Evolutionary conservation across 2,113 vertebrate genomes (phyloP).

Genomic region (Eidolon helvum): DNA sequence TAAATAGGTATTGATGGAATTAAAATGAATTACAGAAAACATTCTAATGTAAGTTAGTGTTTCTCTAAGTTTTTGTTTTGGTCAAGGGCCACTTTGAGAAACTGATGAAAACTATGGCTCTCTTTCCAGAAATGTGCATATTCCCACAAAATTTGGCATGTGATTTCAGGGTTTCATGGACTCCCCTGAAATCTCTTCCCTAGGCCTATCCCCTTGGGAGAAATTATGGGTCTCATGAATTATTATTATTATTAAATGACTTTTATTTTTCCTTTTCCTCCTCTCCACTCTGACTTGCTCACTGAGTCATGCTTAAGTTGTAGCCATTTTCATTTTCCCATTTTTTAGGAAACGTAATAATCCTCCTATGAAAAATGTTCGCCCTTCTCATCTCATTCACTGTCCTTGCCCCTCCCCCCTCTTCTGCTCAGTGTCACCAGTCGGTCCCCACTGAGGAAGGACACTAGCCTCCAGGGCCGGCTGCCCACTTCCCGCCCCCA

Average conservation of each 20-base stretch:
- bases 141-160: background rate
- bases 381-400: too few species aligned
- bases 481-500: background rate
- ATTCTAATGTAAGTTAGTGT: background rate
- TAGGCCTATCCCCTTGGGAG: background rate
- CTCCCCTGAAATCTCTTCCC: background rate
- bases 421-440: background rate
- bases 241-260: background rate
- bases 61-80: background rate
- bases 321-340: background rate
- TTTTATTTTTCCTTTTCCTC: background rate
- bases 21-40: background rate
- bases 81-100: background rate
- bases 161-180: background rate
- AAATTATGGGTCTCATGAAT: background rate
- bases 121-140: background rate
- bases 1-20: background rate
- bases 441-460: background rate
- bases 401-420: background rate
- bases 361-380: background rate
- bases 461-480: background rate
- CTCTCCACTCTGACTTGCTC: background rate
- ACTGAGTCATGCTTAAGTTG: background rate
- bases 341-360: background rate
- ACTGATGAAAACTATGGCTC: background rate